Conservation (phyloP, 1,140 invertebrate species). For the Brevipalpus yothersi region DNA sequence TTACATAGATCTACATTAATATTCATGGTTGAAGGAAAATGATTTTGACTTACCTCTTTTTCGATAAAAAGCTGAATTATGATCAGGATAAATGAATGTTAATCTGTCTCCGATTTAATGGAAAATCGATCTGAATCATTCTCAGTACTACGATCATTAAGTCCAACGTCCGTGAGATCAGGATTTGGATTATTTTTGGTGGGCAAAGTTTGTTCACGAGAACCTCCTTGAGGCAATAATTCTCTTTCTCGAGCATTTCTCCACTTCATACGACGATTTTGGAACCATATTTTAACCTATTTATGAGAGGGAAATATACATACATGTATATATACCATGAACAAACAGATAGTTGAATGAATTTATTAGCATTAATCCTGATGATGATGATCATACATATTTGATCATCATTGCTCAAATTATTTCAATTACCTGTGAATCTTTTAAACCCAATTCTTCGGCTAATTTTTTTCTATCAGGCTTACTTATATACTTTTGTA, state of each 20-base stretch:
- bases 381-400: too few species aligned
- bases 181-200: constrained; percentile 93
- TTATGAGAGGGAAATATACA: too few species aligned
- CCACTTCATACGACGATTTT: constrained; percentile 4
- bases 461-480: constrained; percentile 86
- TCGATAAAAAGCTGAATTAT: too few species aligned
- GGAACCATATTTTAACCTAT: constrained; percentile 33
- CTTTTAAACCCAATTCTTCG: constrained; percentile 77
- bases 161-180: constrained; percentile 61
- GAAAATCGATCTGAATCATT: neutral
- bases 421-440: constrained; percentile 32
- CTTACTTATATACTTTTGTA: constrained; percentile 96
- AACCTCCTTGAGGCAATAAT: constrained; percentile 66
- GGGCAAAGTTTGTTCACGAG: constrained; percentile 73
- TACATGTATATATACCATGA: constrained; percentile 25
- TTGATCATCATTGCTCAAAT: neutral
- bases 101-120: neutral
- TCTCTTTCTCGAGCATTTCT: constrained; percentile 88
- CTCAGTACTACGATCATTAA: neutral
- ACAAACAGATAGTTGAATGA: too few species aligned
- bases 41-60: too few species aligned
- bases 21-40: too few species aligned
- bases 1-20: too few species aligned
- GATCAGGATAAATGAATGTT: too few species aligned
- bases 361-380: too few species aligned